Evolutionary conservation across 2,888 invertebrate genomes (phyloP).

Genomic region (Formica aserva): DNA sequence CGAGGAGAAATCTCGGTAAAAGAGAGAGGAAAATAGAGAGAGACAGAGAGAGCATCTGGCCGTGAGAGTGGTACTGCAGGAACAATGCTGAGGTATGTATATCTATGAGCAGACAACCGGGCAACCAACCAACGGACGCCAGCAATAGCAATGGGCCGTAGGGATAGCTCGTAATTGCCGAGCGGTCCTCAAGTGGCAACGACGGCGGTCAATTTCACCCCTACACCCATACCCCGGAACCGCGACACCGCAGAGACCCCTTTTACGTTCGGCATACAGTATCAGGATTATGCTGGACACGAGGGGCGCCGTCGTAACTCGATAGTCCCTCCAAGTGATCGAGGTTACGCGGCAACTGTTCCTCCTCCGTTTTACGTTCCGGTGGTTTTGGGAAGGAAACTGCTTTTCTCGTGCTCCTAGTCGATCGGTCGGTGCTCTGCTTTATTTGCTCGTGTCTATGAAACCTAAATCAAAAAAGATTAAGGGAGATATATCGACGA

Average conservation of each 20-base stretch:
- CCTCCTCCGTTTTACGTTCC: slow-evolving; percentile 26
- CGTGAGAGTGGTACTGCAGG: slow-evolving; percentile 57
- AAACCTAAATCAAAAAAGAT: neutral
- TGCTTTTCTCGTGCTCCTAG: neutral
- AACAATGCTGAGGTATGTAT: slow-evolving; percentile 74
- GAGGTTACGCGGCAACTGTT: slow-evolving; percentile 38
- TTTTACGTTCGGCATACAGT: slow-evolving; percentile 76
- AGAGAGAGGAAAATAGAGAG: slow-evolving; percentile 33
- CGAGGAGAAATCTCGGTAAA: neutral
- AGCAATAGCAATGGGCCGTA: slow-evolving; percentile 78
- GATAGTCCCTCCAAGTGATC: slow-evolving; percentile 57
- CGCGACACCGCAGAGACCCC: slow-evolving; percentile 75
- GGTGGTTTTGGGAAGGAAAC: slow-evolving; percentile 37
- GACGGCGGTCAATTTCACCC: slow-evolving; percentile 79
- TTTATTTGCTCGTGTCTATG: neutral
- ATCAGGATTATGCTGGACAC: slow-evolving; percentile 72
- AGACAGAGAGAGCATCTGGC: slow-evolving; percentile 31
- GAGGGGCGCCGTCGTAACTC: slow-evolving; percentile 69
- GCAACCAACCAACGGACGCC: slow-evolving; percentile 66
- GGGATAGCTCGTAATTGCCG: slow-evolving; percentile 80
- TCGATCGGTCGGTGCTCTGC: neutral
- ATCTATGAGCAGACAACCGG: slow-evolving; percentile 68
- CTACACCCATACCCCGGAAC: slow-evolving; percentile 56
- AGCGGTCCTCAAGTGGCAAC: slow-evolving; percentile 79
- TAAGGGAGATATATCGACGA: neutral